Conservation (phyloP, 2,113 vertebrate genomes). For the Chloropsis cyanopogon region DNA sequence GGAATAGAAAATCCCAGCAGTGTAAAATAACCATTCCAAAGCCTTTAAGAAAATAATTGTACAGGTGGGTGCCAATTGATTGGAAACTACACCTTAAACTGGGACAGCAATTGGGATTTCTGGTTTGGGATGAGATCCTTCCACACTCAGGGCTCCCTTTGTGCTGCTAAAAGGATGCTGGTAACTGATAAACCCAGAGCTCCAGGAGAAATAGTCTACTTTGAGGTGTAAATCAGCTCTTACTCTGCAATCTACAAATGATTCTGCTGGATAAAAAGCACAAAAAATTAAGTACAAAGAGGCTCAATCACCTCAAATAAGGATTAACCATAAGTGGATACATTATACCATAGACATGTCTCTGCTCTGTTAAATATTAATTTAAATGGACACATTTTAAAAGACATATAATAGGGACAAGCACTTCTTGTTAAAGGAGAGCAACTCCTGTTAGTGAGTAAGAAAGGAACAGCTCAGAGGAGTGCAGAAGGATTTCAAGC, state of each 20-base stretch:
- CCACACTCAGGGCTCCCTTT: neutral
- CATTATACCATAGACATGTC: neutral
- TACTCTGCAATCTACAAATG: neutral
- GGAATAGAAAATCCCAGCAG: neutral
- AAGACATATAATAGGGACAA: neutral
- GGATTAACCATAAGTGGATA: neutral
- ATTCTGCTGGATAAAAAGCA: neutral
- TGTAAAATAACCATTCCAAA: neutral
- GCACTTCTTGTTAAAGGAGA: neutral
- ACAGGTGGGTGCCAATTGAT: too few species aligned
- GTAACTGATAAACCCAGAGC: neutral
- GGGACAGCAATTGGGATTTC: neutral
- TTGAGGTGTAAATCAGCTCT: neutral
- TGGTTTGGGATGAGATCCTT: neutral
- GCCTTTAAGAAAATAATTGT: neutral
- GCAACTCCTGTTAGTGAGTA: neutral
- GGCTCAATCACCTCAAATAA: neutral
- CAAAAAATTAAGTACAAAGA: neutral
- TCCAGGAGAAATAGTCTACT: neutral
- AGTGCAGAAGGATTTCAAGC: neutral
- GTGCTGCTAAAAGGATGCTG: neutral
- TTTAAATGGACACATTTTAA: neutral
- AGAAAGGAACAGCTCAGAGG: neutral
- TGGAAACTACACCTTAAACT: neutral
- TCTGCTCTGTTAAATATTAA: neutral